Base-by-base conservation (phyloP, 2,113 vertebrate genomes). In the Otis tarda region DNA sequence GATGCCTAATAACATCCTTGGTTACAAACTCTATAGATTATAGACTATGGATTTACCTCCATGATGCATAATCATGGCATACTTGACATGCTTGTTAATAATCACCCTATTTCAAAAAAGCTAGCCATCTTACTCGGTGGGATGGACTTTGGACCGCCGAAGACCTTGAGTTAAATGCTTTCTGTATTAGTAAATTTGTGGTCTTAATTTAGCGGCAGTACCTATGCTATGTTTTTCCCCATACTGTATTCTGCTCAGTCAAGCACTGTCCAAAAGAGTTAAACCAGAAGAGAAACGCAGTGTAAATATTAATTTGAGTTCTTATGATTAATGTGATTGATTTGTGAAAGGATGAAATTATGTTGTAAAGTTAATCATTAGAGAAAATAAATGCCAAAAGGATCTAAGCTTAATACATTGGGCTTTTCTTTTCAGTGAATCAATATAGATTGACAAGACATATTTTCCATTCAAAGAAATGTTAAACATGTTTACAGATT, bases 291-390 rank as follows among this genome's bases (percentile, higher is more conserved):
- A 70, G 70, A 86, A 83, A 92, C 64, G 41, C 64, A 89, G 19
- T 28, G 60, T 71, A 93, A 96, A 91, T 22, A 80, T 64, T 78
- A 5, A 67, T 90, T 96, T 80, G 80, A 94, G 55, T 85, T 91
- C 64, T 86, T 94, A 91, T 87, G 90, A 93, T 95, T 94, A 93
- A 90, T 74, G 28, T 9, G 33, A 96, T 94, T 95, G 95, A 94
- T 96, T 95, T 93, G 65, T 90, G 71, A 96, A 94, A 86, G 61
- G 61, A 80, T 67, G 52, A 95, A 95, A 96, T 94, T 96, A 94
- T 94, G 76, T 88, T 85, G 76, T 87, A 83, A 95, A 94, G 49
- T 94, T 97, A 93, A 96, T 96, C 68, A 90, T 90, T 89, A 92
- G 45, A 81, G 86, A 92, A 95, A 95, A 92, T 82, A 89, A 87